Evolutionary conservation across 2,888 invertebrate species (phyloP), one percentile per base, ranked within the genome.

Genomic region (Leucania comma): DNA sequence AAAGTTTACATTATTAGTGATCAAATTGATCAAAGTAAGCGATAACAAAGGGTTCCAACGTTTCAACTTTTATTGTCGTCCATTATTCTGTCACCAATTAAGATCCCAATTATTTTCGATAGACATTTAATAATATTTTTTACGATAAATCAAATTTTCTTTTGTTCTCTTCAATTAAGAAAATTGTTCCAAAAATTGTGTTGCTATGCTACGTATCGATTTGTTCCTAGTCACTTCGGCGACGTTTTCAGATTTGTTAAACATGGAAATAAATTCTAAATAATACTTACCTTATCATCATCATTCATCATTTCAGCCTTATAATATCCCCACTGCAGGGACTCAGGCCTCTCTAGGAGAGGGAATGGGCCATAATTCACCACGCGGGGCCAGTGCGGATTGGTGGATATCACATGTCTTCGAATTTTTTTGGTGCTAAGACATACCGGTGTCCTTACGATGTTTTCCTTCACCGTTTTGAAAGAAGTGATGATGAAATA

Each of bases 31-130:
- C 72, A 63, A 68, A 72, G 57, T 60, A 20, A 53, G 26, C 42
- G 6, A 14, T 20, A 38, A 51, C 67, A 66, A 74, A 68, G 81
- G 63, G 60, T 68, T 54, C 65, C 17, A 22, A 42, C 17, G 17
- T 42, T 42, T 62, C 20, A 35, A 50, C 64, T 67, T 51, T 42
- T 20, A 65, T 58, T 64, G 32, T 64, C 46, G 56, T 48, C 38
- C 51, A 65, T 56, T 67, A 57, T 70, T 68, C 69, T 59, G 54
- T 54, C 24, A 54, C 60, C 67, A 72, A 80, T 72, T 80, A 76
- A 65, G 10, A 48, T 38, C 26, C 58, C 74, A 68, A 74, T 61
- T 74, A 71, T 57, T 56, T 60, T 71, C 14, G n/a, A 51, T n/a
- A 20, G 46, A 48, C 24, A 29, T 65, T 60, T 29, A 50, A 6